Evolutionary conservation across 2,888 invertebrate genomes (phyloP).

Genomic region (Hartigia nigra): DNA sequence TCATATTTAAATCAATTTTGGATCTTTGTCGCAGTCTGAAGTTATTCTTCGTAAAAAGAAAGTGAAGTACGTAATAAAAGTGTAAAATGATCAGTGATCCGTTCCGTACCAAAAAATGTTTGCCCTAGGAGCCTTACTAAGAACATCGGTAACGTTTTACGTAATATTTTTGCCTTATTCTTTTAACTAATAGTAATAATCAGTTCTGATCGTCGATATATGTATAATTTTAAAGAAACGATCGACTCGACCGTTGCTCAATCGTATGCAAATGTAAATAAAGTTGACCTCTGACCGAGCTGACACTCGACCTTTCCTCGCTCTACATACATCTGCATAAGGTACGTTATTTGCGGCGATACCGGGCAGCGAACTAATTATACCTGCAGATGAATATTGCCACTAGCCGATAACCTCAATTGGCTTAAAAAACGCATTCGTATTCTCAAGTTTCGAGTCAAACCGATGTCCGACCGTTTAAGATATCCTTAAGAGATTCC

Average conservation of each 20-base stretch:
- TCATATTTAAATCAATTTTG: too few species aligned
- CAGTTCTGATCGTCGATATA: not conserved
- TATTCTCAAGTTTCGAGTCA: slow-evolving; percentile 22
- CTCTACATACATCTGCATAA: slow-evolving; percentile 63
- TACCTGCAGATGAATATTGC: slow-evolving; percentile 46
- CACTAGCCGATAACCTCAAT: slow-evolving; percentile 49
- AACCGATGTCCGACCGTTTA: not conserved
- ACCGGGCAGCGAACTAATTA: slow-evolving; percentile 34
- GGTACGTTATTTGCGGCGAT: slow-evolving; percentile 40
- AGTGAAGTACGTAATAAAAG: too few species aligned
- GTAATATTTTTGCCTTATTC: too few species aligned
- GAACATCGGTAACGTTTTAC: not conserved
- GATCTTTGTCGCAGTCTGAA: too few species aligned
- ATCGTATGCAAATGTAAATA: slow-evolving; percentile 56
- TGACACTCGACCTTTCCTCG: slow-evolving; percentile 53
- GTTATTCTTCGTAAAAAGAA: too few species aligned
- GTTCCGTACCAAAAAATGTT: too few species aligned
- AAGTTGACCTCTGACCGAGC: slow-evolving; percentile 49
- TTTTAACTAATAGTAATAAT: not conserved
- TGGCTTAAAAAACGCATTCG: slow-evolving; percentile 44
- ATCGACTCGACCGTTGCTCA: slow-evolving; percentile 35
- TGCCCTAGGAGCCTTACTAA: not conserved
- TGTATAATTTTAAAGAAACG: not conserved
- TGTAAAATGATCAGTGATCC: too few species aligned
- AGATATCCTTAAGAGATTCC: not conserved